These are phyloP conservation scores for Trematomus bernacchii DNA, from an alignment of 2,797 vertebrate species.

Conservation along the genomic window DNA sequence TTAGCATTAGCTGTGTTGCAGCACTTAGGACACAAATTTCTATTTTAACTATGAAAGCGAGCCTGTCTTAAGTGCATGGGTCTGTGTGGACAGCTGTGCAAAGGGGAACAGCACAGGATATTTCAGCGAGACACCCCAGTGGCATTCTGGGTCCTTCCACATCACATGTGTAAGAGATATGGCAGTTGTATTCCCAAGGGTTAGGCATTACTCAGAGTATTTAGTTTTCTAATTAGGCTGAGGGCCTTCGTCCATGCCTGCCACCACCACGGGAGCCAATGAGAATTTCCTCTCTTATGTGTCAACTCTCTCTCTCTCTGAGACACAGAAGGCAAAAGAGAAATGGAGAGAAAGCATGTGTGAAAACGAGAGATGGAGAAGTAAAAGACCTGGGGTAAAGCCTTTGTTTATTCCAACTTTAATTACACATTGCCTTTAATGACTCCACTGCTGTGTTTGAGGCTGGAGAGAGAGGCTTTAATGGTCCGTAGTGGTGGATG, in stretches of 20 bases:
- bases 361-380: conserved; percentile 69
- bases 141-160: conserved; percentile 92
- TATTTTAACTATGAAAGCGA: conserved; percentile 99
- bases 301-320: conserved; percentile 66
- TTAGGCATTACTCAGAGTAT: conserved; percentile 93
- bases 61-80: conserved; percentile 92
- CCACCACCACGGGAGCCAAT: conserved; percentile 79
- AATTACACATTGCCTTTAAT: conserved; percentile 91
- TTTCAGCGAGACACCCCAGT: conserved; percentile 95
- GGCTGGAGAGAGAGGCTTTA: conserved; percentile 80
- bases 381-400: conserved; percentile 68
- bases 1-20: conserved; percentile 99
- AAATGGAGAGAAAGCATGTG: conserved; percentile 63
- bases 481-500: conserved; percentile 92
- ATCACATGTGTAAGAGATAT: conserved; percentile 95
- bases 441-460: conserved; percentile 86
- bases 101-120: conserved; percentile 89
- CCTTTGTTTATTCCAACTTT: conserved; percentile 95
- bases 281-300: conserved; percentile 81
- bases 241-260: conserved; percentile 85
- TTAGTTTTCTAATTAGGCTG: conserved; percentile 98
- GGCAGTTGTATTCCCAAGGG: conserved; percentile 94
- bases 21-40: conserved; percentile 99
- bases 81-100: conserved; percentile 98
- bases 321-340: conserved; percentile 38